Conservation (phyloP, 1,140 invertebrate species). For the Drosophila takahashii region DNA sequence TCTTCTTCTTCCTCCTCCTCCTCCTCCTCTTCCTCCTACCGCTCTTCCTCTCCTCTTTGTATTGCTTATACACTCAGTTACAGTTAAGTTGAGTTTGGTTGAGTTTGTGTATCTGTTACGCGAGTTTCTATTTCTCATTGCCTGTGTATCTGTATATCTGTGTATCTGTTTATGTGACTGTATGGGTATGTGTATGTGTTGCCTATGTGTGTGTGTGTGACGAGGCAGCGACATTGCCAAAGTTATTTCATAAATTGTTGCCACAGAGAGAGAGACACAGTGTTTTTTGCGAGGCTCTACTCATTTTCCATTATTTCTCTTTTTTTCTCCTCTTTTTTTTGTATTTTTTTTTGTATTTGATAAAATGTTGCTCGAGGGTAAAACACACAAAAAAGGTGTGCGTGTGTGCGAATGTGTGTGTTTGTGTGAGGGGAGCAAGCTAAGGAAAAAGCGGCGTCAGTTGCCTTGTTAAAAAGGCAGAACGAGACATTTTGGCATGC, state of each 20-base stretch:
- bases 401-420: neutral
- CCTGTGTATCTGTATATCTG: conserved; percentile 31
- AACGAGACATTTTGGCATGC: conserved; percentile 78
- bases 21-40: neutral
- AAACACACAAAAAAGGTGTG: conserved; percentile 35
- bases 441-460: conserved; percentile 26
- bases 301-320: neutral
- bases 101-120: conserved; percentile 80
- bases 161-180: neutral
- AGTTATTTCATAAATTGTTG: conserved; percentile 83
- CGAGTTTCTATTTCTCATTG: conserved; percentile 67
- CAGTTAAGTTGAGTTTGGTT: conserved; percentile 57
- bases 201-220: conserved; percentile 12
- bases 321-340: conserved; percentile 10
- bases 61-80: conserved; percentile 82
- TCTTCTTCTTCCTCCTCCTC: neutral
- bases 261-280: conserved; percentile 60
- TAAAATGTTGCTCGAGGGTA: conserved; percentile 43
- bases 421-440: neutral
- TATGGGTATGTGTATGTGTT: conserved; percentile 1
- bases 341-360: conserved; percentile 25
- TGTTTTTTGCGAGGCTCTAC: conserved; percentile 14
- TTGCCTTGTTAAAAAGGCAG: conserved; percentile 71
- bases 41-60: conserved; percentile 19
- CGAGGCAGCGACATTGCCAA: conserved; percentile 54